Percentiles rank a stretch among this genome's conserved stretches.
Conservation (phyloP, 2,113 vertebrate genomes). For the Lamprotornis superbus region DNA sequence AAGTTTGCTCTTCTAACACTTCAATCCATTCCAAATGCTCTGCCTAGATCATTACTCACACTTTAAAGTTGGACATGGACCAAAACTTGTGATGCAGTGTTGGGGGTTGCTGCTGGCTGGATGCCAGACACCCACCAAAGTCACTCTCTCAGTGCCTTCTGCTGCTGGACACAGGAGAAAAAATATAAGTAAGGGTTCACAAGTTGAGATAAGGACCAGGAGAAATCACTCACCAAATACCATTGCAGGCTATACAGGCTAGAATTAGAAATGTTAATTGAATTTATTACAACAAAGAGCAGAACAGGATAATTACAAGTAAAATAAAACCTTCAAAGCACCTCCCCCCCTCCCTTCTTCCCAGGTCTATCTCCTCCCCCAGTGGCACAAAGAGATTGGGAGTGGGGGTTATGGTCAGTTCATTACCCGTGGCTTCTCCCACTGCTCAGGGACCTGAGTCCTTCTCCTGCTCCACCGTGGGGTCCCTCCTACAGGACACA, state of each 20-base stretch:
- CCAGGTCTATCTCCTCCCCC: neutral
- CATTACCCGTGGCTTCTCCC: neutral
- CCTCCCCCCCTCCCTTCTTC: neutral
- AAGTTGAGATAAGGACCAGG: neutral
- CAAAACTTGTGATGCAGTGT: neutral
- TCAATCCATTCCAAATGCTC: neutral
- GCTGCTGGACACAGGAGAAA: neutral
- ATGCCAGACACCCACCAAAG: neutral
- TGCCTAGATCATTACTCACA: neutral
- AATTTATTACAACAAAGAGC: neutral
- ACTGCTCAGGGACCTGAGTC: neutral
- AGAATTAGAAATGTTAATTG: neutral
- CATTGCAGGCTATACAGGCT: neutral
- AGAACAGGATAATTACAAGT: neutral
- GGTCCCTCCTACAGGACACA: neutral
- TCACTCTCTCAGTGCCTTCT: neutral
- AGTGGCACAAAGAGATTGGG: neutral
- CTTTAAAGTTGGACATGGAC: neutral
- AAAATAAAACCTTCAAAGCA: neutral
- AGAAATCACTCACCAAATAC: neutral
- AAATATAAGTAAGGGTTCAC: neutral
- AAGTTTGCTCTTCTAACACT: neutral
- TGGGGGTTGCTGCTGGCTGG: neutral
- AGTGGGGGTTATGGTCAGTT: neutral
- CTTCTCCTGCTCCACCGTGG: rapidly evolving